phyloP scores from a whole-genome alignment of 2,797 vertebrate genomes.

The Cirrhinus mrigala region DNA sequence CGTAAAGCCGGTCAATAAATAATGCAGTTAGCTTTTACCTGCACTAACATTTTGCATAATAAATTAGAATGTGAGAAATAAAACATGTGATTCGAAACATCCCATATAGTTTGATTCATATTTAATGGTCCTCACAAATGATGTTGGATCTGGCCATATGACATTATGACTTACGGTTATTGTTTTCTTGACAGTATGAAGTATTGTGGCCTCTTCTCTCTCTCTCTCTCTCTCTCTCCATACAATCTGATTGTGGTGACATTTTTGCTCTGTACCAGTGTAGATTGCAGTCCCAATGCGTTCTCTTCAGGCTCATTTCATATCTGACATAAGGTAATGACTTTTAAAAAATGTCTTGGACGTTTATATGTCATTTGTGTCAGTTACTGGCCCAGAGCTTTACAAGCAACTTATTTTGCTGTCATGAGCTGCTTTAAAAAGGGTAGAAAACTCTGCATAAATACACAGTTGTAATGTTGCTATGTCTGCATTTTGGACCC shows the following conservation, averaged over 20 bases:
- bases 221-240: neutral
- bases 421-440: neutral
- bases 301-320: neutral
- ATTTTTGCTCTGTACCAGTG: neutral
- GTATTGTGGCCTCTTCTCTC: neutral
- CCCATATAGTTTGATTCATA: neutral
- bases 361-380: neutral
- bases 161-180: neutral
- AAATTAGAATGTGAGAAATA: neutral
- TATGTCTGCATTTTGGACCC: neutral
- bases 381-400: neutral
- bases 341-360: neutral
- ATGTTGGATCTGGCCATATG: neutral
- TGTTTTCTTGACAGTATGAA: conserved; percentile 4
- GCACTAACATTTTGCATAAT: neutral
- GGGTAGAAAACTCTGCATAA: neutral
- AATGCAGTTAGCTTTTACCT: neutral
- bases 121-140: neutral
- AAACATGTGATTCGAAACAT: neutral
- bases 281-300: neutral
- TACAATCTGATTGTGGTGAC: neutral
- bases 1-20: neutral
- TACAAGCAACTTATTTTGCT: neutral
- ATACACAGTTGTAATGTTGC: neutral
- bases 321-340: conserved; percentile 2